Evolutionary conservation across 2,888 invertebrate species (phyloP).

Genomic region (Drosophila rubida): DNA sequence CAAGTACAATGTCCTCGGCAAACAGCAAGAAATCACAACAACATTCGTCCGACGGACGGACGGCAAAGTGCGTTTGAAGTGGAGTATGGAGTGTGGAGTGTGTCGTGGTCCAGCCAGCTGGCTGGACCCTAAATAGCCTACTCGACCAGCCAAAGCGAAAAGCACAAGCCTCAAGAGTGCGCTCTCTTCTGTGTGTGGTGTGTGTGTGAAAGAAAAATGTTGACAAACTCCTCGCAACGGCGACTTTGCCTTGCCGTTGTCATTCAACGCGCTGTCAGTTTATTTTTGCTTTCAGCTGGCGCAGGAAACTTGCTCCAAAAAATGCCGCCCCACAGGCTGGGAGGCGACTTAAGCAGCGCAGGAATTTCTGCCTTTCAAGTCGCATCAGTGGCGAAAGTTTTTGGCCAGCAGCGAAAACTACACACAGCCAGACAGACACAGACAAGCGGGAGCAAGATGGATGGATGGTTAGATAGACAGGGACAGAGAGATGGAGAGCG

Average conservation of each 20-base stretch:
- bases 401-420: slow-evolving; percentile 68
- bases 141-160: slow-evolving; percentile 56
- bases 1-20: slow-evolving; percentile 59
- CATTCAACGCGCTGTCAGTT: slow-evolving; percentile 77
- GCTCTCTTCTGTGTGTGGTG: slow-evolving; percentile 13
- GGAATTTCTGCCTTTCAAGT: slow-evolving; percentile 71
- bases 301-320: slow-evolving; percentile 41
- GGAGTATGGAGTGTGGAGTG: slow-evolving; percentile 16
- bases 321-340: slow-evolving; percentile 34
- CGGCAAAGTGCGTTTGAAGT: slow-evolving; percentile 46
- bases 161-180: slow-evolving; percentile 45
- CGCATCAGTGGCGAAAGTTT: slow-evolving; percentile 69
- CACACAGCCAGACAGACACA: slow-evolving; percentile 29
- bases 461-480: slow-evolving; percentile 3
- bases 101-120: slow-evolving; percentile 30
- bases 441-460: slow-evolving; percentile 1
- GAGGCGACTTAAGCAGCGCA: slow-evolving; percentile 45
- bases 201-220: slow-evolving; percentile 53
- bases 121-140: slow-evolving; percentile 59
- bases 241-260: slow-evolving; percentile 65
- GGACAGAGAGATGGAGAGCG: background rate
- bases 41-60: background rate
- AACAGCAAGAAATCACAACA: slow-evolving; percentile 69
- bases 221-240: slow-evolving; percentile 66
- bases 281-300: slow-evolving; percentile 39